These are phyloP conservation scores for Myrmecobius fasciatus DNA, from an alignment of 2,113 vertebrate genomes.

Conservation along the genomic window DNA sequence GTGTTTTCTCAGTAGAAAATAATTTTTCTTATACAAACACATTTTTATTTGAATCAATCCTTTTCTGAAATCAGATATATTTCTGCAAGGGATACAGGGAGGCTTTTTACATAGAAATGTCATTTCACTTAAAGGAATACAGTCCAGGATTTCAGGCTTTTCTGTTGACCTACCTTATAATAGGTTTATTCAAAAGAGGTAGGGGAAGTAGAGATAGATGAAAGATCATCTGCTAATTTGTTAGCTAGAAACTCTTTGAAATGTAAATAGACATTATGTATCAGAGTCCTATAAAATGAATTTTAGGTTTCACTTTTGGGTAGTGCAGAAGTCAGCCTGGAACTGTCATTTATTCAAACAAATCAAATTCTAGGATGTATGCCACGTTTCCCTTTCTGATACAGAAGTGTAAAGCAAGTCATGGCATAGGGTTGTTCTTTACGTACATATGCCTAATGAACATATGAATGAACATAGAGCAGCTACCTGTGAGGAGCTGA, in stretches of 20 bases:
- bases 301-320: accelerated
- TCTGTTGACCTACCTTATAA: conserved; percentile 47
- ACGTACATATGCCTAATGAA: too few species aligned
- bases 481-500: background rate
- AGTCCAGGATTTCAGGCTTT: conserved; percentile 39
- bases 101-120: conserved; percentile 75
- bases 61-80: conserved; percentile 83
- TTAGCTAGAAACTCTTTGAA: background rate
- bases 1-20: conserved; percentile 88
- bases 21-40: conserved; percentile 90
- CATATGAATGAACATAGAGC: accelerated
- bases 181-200: conserved; percentile 43
- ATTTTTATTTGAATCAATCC: conserved; percentile 89
- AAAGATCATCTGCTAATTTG: conserved; percentile 2
- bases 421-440: background rate
- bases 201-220: conserved; percentile 23
- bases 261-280: background rate
- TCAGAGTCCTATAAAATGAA: conserved; percentile 10
- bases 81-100: conserved; percentile 74
- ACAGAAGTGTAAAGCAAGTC: background rate
- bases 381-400: background rate
- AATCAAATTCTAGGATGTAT: background rate
- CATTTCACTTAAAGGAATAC: conserved; percentile 73
- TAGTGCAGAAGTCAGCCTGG: background rate
- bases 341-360: background rate